Conservation (phyloP, 2,797 vertebrate genomes). For the Synaphobranchus kaupii region DNA sequence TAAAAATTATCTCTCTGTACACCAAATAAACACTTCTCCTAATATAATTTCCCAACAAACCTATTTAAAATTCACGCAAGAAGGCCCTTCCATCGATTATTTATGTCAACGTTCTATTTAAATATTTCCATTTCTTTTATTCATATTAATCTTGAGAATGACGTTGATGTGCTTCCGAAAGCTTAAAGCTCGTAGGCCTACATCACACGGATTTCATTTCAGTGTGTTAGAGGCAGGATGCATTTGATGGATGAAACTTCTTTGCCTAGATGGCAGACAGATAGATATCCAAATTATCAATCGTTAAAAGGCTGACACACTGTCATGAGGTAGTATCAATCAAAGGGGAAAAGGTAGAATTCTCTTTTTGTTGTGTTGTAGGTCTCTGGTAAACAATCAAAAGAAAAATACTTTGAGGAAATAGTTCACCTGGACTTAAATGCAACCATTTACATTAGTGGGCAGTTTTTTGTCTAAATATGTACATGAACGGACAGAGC, state of each 20-base stretch:
- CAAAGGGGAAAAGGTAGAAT: constrained; percentile 20
- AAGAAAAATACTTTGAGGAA: not conserved
- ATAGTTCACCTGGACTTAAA: not conserved
- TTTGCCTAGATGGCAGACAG: constrained; percentile 17
- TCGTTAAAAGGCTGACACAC: constrained; percentile 22
- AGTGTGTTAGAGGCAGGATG: not conserved
- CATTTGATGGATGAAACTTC: constrained; percentile 19
- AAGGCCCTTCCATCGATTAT: not conserved
- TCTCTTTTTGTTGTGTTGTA: not conserved
- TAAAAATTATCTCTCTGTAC: too few species aligned
- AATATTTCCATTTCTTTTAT: not conserved
- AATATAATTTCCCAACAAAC: too few species aligned
- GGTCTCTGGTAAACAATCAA: not conserved
- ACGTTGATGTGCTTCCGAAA: not conserved
- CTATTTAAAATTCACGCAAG: not conserved
- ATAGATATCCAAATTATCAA: constrained; percentile 33
- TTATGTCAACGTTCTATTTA: not conserved
- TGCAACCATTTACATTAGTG: too few species aligned
- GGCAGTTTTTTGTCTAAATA: too few species aligned
- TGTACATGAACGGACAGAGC: not conserved
- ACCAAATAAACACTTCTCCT: too few species aligned
- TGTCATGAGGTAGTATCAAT: constrained; percentile 27
- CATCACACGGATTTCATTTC: constrained; percentile 24
- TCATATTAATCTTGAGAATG: too few species aligned
- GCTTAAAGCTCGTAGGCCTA: not conserved